A percentile compares a stretch with the other conserved stretches of the same genome.
phyloP scores from a whole-genome alignment of 2,797 vertebrate genomes.

The Moxostoma hubbsi region DNA sequence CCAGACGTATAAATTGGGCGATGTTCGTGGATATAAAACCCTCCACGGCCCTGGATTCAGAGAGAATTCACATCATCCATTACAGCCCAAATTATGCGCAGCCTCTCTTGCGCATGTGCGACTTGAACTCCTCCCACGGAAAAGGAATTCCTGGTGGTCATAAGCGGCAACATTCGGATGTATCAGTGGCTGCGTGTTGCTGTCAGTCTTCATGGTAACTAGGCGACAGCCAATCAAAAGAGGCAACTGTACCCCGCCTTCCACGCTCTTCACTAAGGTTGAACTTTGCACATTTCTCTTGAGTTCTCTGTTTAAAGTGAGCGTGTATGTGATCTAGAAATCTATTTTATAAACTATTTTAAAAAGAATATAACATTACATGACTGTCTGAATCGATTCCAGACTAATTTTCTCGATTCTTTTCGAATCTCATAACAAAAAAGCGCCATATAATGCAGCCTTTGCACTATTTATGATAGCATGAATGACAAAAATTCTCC shows the following conservation, averaged over 20 bases:
- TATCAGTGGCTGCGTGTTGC: not conserved
- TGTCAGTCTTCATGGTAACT: constrained; percentile 71
- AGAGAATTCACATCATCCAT: constrained; percentile 84
- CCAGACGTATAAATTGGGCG: constrained; percentile 85
- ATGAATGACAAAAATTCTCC: too few species aligned
- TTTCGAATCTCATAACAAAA: too few species aligned
- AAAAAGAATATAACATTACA: not conserved
- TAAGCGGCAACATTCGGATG: not conserved
- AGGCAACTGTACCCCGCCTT: constrained; percentile 41
- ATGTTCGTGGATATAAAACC: constrained; percentile 86
- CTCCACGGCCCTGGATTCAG: constrained; percentile 79
- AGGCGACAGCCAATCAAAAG: constrained; percentile 70
- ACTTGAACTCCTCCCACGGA: constrained; percentile 35
- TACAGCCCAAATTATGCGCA: constrained; percentile 78
- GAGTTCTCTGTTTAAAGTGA: not conserved
- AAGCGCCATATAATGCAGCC: too few species aligned
- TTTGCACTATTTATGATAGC: too few species aligned
- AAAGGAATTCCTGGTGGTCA: constrained; percentile 8
- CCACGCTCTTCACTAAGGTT: constrained; percentile 36
- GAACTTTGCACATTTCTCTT: not conserved
- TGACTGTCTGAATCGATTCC: too few species aligned
- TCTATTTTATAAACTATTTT: too few species aligned
- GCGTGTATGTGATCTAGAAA: too few species aligned
- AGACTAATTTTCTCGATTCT: too few species aligned
- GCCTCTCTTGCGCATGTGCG: constrained; percentile 30